Evolutionary conservation across 1,140 invertebrate species (phyloP).

Genomic region (Tetraneura akinire): DNA sequence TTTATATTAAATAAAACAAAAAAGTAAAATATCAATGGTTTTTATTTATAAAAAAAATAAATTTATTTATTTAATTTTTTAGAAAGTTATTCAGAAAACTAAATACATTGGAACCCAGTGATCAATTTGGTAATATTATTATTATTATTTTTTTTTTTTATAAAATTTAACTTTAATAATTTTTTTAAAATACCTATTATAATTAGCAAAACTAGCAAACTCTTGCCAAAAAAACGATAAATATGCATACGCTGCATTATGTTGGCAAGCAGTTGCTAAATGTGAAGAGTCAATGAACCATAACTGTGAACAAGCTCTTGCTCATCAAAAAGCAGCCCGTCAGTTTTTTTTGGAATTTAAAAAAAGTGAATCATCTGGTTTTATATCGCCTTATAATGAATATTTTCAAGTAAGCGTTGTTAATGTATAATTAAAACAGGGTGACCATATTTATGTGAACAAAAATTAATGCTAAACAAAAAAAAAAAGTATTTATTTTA

Average conservation of each 20-base stretch:
- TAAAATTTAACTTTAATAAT: no score
- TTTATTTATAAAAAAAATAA: neutral
- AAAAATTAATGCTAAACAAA: no score
- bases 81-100: slow-evolving; percentile 42
- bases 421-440: neutral
- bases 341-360: slow-evolving; percentile 38
- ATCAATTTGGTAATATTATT: slow-evolving; percentile 33
- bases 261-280: slow-evolving; percentile 47
- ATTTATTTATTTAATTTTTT: neutral
- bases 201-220: slow-evolving; percentile 29
- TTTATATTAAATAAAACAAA: slow-evolving; percentile 47
- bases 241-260: slow-evolving; percentile 41
- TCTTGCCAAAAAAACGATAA: slow-evolving; percentile 46
- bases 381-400: slow-evolving; percentile 47
- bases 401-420: slow-evolving; percentile 28
- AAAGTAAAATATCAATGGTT: slow-evolving; percentile 17
- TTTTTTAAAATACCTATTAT: no score
- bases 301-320: slow-evolving; percentile 29
- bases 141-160: no score
- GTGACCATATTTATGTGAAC: no score
- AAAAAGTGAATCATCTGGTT: slow-evolving; percentile 38
- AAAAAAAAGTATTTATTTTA: no score
- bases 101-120: slow-evolving; percentile 43
- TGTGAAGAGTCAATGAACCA: slow-evolving; percentile 44
- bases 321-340: slow-evolving; percentile 39